Conservation (phyloP, 2,888 invertebrate species). For the Agrotis puta region DNA sequence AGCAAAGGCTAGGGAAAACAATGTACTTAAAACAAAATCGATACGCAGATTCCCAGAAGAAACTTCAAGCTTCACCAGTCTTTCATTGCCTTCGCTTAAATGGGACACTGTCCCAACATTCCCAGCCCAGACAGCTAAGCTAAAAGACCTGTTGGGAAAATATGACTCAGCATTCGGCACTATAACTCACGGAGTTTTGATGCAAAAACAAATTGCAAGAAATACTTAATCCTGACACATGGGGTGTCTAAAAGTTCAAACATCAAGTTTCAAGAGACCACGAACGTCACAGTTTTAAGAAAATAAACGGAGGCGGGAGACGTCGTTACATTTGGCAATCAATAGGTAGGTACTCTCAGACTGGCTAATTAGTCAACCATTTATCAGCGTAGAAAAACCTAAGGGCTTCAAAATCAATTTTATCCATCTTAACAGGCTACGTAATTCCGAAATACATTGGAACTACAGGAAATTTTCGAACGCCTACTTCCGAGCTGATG, state of each 20-base stretch:
- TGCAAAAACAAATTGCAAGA: not conserved
- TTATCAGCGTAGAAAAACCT: not conserved
- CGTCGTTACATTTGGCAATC: not conserved
- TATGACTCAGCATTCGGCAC: not conserved
- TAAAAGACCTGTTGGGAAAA: not conserved
- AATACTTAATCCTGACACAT: not conserved
- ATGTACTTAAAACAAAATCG: slow-evolving; percentile 6
- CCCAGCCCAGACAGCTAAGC: not conserved
- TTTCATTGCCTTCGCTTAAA: not conserved
- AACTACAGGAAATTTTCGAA: too few species aligned
- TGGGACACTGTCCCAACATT: slow-evolving; percentile 1
- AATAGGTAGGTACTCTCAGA: not conserved
- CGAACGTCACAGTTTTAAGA: not conserved
- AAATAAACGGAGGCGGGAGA: not conserved
- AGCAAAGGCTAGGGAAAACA: not conserved
- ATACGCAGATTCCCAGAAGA: not conserved
- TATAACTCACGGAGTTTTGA: slow-evolving; percentile 1
- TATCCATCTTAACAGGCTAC: not conserved
- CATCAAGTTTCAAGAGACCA: not conserved
- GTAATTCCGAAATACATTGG: slow-evolving; percentile 1
- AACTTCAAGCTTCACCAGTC: not conserved
- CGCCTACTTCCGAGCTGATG: too few species aligned
- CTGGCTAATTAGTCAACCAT: not conserved
- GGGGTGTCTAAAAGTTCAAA: too few species aligned
- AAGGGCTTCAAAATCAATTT: not conserved